Evolutionary conservation across 2,888 invertebrate genomes (phyloP).

Genomic region (Tipula lateralis): DNA sequence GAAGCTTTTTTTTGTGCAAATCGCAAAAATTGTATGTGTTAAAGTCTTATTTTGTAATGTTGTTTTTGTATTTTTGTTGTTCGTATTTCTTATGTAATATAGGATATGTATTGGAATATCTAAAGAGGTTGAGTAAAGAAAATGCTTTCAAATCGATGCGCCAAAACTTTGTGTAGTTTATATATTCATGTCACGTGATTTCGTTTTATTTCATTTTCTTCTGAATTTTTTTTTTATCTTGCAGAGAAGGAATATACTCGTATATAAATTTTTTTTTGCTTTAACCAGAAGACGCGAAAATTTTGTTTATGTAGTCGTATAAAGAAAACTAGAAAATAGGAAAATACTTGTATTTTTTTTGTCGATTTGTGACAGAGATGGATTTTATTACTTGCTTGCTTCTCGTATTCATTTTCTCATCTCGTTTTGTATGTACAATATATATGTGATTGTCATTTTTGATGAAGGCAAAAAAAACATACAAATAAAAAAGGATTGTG

Average conservation of each 20-base stretch:
- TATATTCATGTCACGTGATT: slow-evolving; percentile 28
- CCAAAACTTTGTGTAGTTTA: not conserved
- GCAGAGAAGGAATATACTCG: not conserved
- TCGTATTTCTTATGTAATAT: not conserved
- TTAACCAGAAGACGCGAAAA: not conserved
- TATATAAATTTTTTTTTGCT: not conserved
- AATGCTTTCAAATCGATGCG: not conserved
- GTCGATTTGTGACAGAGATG: slow-evolving; percentile 19
- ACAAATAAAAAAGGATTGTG: not conserved
- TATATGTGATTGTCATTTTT: slow-evolving; percentile 2
- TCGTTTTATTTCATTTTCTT: slow-evolving; percentile 7
- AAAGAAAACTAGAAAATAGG: not conserved
- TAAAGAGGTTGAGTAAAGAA: not conserved
- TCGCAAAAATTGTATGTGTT: not conserved
- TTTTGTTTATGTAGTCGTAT: not conserved
- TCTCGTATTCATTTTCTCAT: not conserved
- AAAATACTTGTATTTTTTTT: not conserved
- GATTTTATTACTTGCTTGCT: not conserved
- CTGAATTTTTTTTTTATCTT: not conserved
- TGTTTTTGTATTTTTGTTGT: not conserved
- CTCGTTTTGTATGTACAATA: not conserved
- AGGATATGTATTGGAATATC: not conserved
- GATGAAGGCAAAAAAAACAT: not conserved
- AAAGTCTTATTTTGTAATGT: not conserved
- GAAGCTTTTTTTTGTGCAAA: not conserved